Conservation (phyloP, 1,140 invertebrate genomes). For the Brachionus rotundiformis region DNA sequence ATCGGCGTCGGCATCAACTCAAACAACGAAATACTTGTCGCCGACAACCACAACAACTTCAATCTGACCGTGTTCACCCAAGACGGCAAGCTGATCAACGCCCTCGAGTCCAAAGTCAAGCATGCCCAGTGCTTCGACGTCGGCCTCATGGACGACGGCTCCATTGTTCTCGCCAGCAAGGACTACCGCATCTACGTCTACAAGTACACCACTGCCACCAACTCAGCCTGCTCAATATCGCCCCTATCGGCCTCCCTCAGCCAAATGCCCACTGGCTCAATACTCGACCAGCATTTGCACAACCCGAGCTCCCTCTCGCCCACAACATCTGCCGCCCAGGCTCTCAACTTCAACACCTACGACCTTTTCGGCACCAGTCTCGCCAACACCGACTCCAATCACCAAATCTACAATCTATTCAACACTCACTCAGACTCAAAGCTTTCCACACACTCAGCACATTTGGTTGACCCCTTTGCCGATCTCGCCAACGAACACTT, state of each 20-base stretch:
- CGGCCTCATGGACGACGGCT: conserved; percentile 97
- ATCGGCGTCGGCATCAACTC: conserved; percentile 97
- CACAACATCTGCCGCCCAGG: not conserved
- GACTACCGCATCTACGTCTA: conserved; percentile 98
- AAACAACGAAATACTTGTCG: conserved; percentile 91
- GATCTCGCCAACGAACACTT: not conserved
- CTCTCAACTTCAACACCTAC: not conserved
- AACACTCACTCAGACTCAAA: not conserved
- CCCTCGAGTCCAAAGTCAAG: conserved; percentile 96
- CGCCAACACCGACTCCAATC: too few species aligned
- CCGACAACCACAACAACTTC: conserved; percentile 99
- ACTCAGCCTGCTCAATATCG: not conserved
- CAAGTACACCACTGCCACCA: conserved; percentile 53
- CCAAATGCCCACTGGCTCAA: too few species aligned
- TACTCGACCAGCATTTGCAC: not conserved
- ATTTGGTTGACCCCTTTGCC: not conserved
- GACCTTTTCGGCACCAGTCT: not conserved
- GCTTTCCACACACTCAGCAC: not conserved
- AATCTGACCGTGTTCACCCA: conserved; percentile 87
- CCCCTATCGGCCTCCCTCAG: not conserved
- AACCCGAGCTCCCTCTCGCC: not conserved
- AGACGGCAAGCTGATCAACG: conserved; percentile 92
- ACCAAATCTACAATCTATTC: not conserved
- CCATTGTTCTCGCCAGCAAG: conserved; percentile 95
- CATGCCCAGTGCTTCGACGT: conserved; percentile 99